These are phyloP conservation scores for Leptoteleia sp. DNA, from an alignment of 1,140 invertebrate species.

Conservation along the genomic window DNA sequence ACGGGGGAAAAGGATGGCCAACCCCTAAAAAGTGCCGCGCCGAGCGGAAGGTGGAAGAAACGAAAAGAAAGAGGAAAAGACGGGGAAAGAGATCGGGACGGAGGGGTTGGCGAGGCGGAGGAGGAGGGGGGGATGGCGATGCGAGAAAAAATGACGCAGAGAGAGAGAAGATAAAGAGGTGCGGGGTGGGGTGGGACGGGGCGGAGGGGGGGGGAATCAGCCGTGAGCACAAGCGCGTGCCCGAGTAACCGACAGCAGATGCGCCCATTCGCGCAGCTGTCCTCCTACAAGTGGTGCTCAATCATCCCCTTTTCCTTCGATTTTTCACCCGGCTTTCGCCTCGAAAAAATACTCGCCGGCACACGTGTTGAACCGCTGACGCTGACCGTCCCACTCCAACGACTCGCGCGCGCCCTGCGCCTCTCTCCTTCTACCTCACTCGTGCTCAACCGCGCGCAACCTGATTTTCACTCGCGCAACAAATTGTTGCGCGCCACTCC, in stretches of 20 bases:
- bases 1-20: slow-evolving; percentile 63
- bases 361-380: slow-evolving; percentile 41
- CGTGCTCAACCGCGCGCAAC: neutral
- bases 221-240: slow-evolving; percentile 75
- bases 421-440: neutral
- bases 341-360: slow-evolving; percentile 54
- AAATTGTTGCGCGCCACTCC: slow-evolving; percentile 19
- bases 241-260: slow-evolving; percentile 79
- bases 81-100: slow-evolving; percentile 29
- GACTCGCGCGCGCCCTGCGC: no score
- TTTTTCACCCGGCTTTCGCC: slow-evolving; percentile 61
- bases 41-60: slow-evolving; percentile 46
- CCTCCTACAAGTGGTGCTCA: slow-evolving; percentile 81
- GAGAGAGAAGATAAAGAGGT: slow-evolving; percentile 5
- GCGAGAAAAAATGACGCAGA: slow-evolving; percentile 15
- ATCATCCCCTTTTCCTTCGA: slow-evolving; percentile 71
- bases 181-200: slow-evolving; percentile 28
- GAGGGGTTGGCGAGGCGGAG: slow-evolving; percentile 25
- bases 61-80: slow-evolving; percentile 43
- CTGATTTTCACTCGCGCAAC: slow-evolving; percentile 15
- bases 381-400: neutral
- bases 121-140: no score
- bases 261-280: slow-evolving; percentile 78
- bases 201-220: slow-evolving; percentile 56
- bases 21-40: slow-evolving; percentile 58